phyloP scores from a whole-genome alignment of 2,888 invertebrate genomes.

The Eurois occulta region DNA sequence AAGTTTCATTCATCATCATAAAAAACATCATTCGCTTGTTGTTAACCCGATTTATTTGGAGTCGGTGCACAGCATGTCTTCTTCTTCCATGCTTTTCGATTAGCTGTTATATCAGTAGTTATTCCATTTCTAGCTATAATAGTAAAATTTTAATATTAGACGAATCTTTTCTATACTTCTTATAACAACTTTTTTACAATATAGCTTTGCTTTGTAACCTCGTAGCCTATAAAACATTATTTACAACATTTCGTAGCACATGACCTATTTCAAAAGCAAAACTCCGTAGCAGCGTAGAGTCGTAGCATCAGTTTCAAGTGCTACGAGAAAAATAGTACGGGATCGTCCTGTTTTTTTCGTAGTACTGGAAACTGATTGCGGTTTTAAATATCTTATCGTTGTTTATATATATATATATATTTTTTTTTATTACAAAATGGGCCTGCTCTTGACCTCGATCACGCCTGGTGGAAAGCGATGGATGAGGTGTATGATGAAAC shows the following conservation, averaged over 20 bases:
- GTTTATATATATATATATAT: too few species aligned
- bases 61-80: background rate
- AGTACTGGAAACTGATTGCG: background rate
- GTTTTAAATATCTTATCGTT: background rate
- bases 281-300: constrained; percentile 44
- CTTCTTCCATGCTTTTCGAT: background rate
- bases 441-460: too few species aligned
- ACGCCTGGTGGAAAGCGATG: too few species aligned
- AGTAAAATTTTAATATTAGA: too few species aligned
- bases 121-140: background rate
- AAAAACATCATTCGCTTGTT: background rate
- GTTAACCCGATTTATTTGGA: background rate
- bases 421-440: too few species aligned
- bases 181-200: background rate
- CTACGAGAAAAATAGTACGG: too few species aligned
- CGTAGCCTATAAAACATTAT: background rate
- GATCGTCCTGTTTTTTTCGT: background rate
- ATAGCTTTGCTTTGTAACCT: background rate
- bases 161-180: background rate
- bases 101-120: background rate
- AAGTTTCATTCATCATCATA: background rate
- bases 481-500: too few species aligned
- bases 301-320: too few species aligned
- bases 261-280: constrained; percentile 42
- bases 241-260: constrained; percentile 21